phyloP scores from a whole-genome alignment of 2,797 vertebrate genomes.

The Hylomyscus alleni region DNA sequence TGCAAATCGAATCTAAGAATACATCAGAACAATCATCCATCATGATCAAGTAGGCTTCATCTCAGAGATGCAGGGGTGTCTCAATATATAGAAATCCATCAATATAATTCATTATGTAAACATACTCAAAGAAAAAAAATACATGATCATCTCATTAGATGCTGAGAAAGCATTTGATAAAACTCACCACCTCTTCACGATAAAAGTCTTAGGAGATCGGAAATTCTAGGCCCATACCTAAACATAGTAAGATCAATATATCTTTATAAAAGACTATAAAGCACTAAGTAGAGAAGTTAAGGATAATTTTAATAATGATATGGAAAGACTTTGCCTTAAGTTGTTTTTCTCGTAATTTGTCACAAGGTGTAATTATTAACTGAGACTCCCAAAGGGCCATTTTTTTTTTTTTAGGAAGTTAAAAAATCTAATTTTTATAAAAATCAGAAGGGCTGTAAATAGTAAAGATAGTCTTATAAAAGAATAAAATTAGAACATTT shows the following conservation, averaged over 20 bases:
- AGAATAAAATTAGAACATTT: constrained; percentile 6
- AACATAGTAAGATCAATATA: neutral
- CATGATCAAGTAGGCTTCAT: no score
- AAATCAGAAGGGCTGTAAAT: neutral
- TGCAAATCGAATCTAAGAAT: no score
- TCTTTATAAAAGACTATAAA: constrained; percentile 21
- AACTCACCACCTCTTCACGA: no score
- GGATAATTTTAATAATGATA: constrained; percentile 24
- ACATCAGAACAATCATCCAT: no score
- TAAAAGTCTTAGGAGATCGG: no score
- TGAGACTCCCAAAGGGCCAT: neutral
- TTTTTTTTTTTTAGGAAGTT: neutral
- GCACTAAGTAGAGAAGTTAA: constrained; percentile 7
- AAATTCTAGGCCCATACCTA: no score
- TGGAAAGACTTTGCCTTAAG: neutral
- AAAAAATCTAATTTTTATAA: neutral
- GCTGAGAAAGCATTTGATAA: no score
- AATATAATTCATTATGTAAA: no score
- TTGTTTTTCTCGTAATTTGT: neutral
- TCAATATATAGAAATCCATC: no score
- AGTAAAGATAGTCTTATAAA: neutral
- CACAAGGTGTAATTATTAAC: neutral
- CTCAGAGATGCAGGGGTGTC: no score
- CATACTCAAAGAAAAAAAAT: no score
- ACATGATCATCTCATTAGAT: no score